Percentiles rank a stretch among this genome's conserved stretches.
phyloP scores from a whole-genome alignment of 2,888 invertebrate genomes.

The Eupithecia tripunctaria region DNA sequence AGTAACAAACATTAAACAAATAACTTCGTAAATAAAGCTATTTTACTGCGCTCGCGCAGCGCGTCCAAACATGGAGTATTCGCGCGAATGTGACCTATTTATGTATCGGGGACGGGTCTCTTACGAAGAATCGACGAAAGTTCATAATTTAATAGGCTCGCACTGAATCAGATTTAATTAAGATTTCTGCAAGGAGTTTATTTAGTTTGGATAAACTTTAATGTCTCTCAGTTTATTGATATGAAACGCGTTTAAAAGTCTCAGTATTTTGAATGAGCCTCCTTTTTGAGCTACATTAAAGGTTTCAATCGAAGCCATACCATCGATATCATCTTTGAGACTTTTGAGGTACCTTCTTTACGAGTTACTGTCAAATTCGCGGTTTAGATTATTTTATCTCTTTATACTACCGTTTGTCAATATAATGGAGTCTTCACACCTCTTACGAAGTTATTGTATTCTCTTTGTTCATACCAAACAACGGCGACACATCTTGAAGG shows the following conservation, averaged over 20 bases:
- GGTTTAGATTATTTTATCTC: too few relatives aligned
- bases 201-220: not conserved
- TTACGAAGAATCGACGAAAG: slow-evolving; percentile 17
- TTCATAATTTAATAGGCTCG: not conserved
- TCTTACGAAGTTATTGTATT: too few relatives aligned
- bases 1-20: not conserved
- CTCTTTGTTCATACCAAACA: too few relatives aligned
- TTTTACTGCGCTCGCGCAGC: slow-evolving; percentile 71
- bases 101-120: slow-evolving; percentile 53
- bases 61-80: slow-evolving; percentile 72
- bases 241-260: not conserved
- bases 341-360: too few relatives aligned
- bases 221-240: not conserved
- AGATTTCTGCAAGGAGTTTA: not conserved
- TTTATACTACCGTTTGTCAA: too few relatives aligned
- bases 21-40: slow-evolving; percentile 34
- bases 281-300: not conserved
- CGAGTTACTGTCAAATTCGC: too few relatives aligned
- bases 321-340: too few relatives aligned
- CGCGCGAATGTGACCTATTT: slow-evolving; percentile 77
- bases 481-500: too few relatives aligned
- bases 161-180: not conserved
- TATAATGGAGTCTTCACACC: too few relatives aligned
- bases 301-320: too few relatives aligned
- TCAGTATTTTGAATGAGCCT: not conserved